Percentiles rank a stretch among this genome's conserved stretches.
Conservation (phyloP, 2,113 vertebrate genomes). For the Nymphicus hollandicus region DNA sequence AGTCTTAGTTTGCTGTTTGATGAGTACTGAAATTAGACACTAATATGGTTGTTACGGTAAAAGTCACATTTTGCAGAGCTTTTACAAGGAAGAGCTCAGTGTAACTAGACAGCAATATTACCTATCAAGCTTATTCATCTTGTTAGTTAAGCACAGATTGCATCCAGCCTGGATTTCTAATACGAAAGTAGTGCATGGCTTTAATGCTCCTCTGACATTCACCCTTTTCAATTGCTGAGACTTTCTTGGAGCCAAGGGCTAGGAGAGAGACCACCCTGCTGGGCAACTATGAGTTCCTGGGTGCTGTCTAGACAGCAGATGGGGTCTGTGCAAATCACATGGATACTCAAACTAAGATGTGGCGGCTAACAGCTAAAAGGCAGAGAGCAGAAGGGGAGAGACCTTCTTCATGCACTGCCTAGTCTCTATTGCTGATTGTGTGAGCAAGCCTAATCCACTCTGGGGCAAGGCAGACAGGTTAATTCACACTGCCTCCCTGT, state of each 20-base stretch:
- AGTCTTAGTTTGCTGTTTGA: background rate
- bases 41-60: background rate
- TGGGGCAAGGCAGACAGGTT: background rate
- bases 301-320: constrained; percentile 5
- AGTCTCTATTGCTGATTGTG: background rate
- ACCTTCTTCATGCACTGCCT: background rate
- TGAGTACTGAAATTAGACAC: background rate
- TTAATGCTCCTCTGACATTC: background rate
- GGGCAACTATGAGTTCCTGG: background rate
- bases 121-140: background rate
- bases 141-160: background rate
- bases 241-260: background rate
- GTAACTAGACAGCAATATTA: background rate
- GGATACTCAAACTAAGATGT: background rate
- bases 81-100: background rate
- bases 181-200: background rate
- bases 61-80: background rate
- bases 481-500: background rate
- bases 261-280: background rate
- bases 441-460: background rate
- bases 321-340: background rate
- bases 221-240: background rate
- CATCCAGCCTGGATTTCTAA: background rate
- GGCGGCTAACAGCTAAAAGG: background rate
- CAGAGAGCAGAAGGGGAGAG: background rate